Evolutionary conservation across 1,140 invertebrate species (phyloP).

Genomic region (Achatina immaculata): DNA sequence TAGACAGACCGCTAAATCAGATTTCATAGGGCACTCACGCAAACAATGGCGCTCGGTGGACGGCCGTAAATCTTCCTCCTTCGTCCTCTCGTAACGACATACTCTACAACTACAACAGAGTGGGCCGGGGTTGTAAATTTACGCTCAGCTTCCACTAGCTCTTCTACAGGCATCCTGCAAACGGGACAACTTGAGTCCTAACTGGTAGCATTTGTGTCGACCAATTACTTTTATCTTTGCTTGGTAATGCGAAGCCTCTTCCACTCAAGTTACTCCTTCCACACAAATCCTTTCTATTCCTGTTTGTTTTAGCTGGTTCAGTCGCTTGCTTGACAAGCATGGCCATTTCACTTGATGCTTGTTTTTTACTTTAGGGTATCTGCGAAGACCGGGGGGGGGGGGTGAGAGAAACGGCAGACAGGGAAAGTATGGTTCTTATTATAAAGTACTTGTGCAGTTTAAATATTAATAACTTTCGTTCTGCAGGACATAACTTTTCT

Average conservation of each 20-base stretch:
- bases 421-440: too few relatives aligned
- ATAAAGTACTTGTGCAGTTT: too few relatives aligned
- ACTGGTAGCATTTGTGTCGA: neutral
- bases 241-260: neutral
- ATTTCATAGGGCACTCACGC: conserved; percentile 22
- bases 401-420: too few relatives aligned
- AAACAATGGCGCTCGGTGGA: conserved; percentile 16
- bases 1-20: conserved; percentile 19
- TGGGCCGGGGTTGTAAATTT: neutral
- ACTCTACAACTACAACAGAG: conserved; percentile 7
- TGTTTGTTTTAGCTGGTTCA: neutral
- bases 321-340: too few relatives aligned
- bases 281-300: neutral
- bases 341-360: too few relatives aligned
- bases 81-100: neutral
- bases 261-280: neutral
- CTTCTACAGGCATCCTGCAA: neutral
- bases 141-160: neutral
- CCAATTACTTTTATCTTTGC: neutral
- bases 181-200: neutral
- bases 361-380: too few relatives aligned
- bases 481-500: too few relatives aligned
- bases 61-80: conserved; percentile 13
- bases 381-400: too few relatives aligned
- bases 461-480: too few relatives aligned